Base-by-base conservation (phyloP, 1,140 invertebrate species). In the Aleiodes sp. region DNA sequence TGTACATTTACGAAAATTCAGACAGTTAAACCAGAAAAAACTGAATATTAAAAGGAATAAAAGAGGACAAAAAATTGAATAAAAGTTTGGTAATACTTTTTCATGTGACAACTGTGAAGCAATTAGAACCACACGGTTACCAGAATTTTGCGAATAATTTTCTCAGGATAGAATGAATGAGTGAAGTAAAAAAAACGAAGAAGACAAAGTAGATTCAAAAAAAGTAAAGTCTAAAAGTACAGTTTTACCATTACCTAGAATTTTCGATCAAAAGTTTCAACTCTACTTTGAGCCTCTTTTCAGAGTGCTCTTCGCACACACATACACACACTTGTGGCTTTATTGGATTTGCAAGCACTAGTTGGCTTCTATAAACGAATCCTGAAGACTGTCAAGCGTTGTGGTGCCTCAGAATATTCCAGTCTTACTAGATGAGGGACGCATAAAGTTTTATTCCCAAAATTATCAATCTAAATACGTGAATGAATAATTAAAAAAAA, bases 291-390 rank as follows among this genome's bases (percentile, higher is more conserved):
- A 46, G 41, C 14, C 41, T 19, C 24, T 19, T 35, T 35, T 35
- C 41, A 46, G 16, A 46, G 10, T 35, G 31, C 10, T 19, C 24
- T 46, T 9, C 41, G 24, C 41, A 46, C 41, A 57, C 24, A 33
- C 1, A 33, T 33, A 33, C 12, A 8, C 31, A 10, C 12, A 68
- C 16, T 59, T 41, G 56, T 37, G 26, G 64, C 63, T 73, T 81
- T 83, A 85, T 85, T 84, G 79, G 79, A 85, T 85, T 85, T 71
- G 68, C 62, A 74, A 77, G 76, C 77, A 73, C 73, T 76, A 73
- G 72, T 76, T 76, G 83, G 82, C 78, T 84, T 85, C 82, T 72
- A 71, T 83, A 82, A 84, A 83, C 74, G 78, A 85, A 81, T 85
- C 74, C 78, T 70, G 82, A 85, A 85, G 71, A 77, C 83, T 72